Base-by-base conservation (phyloP, 2,797 vertebrate genomes). In the Hydrolagus colliei region DNA sequence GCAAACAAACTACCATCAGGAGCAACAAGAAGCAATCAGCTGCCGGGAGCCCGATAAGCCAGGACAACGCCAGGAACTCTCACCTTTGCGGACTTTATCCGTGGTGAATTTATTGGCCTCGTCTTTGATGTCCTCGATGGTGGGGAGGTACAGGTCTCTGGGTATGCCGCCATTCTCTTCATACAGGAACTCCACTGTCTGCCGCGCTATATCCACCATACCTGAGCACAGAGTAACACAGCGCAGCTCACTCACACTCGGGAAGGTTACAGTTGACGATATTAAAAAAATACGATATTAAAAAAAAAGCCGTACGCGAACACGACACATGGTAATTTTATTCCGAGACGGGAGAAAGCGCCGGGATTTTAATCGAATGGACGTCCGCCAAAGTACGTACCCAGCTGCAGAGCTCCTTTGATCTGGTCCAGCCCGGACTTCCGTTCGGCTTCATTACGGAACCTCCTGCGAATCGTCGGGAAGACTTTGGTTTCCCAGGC, bases 81-180 rank as follows among this genome's bases (percentile, higher is more conserved):
- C 92, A 99, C 98, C 98, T 99, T 99, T 99, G 88, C 97, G 97
- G 88, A 99, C 98, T 98, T 99, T 99, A 91, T 99, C 98, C 27
- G 97, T 96, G 1, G 97, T 99, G 91, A 99, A 99, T 91, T 99
- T 99, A 92, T 98, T 99, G 86, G 98, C 98, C 90, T 99, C 98
- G 0, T 99, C 98, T 91, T 98, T 99, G 89, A 99, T 99, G 63
- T 99, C 98, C 89, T 99, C 98, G 0, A 99, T 99, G 76, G 98
- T 99, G 52, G 98, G 98, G 85, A 99, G 97, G 89, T 99, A 99
- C 9, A 99, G 96, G 91, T 99, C 97, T 87, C 97, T 95, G 1
- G 98, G 98, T 90, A 99, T 98, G 35, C 98, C 98, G 2, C 98
- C 98, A 0, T 99, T 99, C 87, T 99, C 98, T 91, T 99, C 98